Evolutionary conservation across 2,113 vertebrate genomes (phyloP), one percentile per base, ranked within the genome.

Genomic region (Stigmatopora argus): DNA sequence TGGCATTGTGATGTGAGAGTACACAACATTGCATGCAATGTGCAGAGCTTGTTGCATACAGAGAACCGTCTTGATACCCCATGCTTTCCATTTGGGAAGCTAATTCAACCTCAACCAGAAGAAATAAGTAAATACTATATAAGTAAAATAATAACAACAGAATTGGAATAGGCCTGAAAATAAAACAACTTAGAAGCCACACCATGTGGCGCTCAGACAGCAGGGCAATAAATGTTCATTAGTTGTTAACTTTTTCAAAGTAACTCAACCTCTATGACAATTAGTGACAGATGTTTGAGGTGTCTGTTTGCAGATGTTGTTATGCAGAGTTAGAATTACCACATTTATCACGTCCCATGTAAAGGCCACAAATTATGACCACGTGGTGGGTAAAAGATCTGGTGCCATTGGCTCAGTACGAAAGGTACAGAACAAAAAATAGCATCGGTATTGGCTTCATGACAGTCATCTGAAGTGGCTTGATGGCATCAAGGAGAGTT

Each of bases 401-500:
- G 3, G 8, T 46, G 12, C 7, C 21, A 62, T 14, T 12, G 51
- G 46, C 21, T 15, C 18, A 13, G 14, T 53, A 19, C 48, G 49
- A 53, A 44, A 23, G 60, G 48, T 59, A 66, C 13, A 13, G 3
- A 65, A 66, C 45, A 10, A 38, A 59, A 13, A 55, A 62, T 35
- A 13, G n/a, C 62, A 38, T 11, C 19, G 19, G 14, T 34, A 19
- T 66, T 51, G 21, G 47, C 64, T 71, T 70, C 65, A 73, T 71
- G 78, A 10, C 58, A 65, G 31, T 64, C 49, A 45, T 21, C 66
- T 38, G 23, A 45, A 67, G 65, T 52, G 67, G 60, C 60, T 38
- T 71, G 56, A 72, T 77, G 70, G 58, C 67, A 78, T 81, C 75
- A 71, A 53, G 56, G 51, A 62, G 72, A 71, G 77, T 83, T 71